phyloP scores from a whole-genome alignment of 2,113 vertebrate genomes.

The Gambusia holbrooki region DNA sequence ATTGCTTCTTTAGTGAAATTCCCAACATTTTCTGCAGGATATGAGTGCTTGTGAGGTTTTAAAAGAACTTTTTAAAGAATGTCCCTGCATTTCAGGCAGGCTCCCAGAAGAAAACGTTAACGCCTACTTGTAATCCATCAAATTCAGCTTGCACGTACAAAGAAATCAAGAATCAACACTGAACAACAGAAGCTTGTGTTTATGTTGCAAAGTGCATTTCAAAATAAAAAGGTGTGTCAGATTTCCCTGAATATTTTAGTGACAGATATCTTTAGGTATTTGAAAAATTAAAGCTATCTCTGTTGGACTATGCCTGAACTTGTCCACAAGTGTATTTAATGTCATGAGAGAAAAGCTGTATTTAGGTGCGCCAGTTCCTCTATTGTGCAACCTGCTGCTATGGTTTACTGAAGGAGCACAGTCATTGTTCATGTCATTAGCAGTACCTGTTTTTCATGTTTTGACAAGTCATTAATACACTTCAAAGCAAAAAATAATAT shows the following conservation, averaged over 20 bases:
- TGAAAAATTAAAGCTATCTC: not conserved
- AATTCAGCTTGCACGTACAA: constrained; percentile 10
- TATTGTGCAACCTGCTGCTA: not conserved
- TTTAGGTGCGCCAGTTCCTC: constrained; percentile 12
- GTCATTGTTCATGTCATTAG: not conserved
- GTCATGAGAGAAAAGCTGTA: not conserved
- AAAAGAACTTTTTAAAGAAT: constrained; percentile 50
- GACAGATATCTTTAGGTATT: not conserved
- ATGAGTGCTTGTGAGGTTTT: constrained; percentile 45
- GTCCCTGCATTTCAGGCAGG: constrained; percentile 1
- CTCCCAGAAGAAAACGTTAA: not conserved
- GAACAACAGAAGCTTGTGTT: not conserved
- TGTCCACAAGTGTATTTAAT: constrained; percentile 19
- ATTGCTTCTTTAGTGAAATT: constrained; percentile 54
- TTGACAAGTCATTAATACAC: not conserved
- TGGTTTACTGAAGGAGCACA: not conserved
- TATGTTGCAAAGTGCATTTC: not conserved
- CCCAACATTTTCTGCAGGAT: constrained; percentile 61
- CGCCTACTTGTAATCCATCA: constrained; percentile 15
- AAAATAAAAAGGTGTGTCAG: not conserved
- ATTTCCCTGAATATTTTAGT: not conserved
- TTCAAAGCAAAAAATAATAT: not conserved
- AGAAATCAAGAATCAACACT: not conserved
- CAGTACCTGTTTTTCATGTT: not conserved
- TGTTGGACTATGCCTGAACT: constrained; percentile 16